Base-by-base conservation (phyloP, 2,888 invertebrate genomes). In the Amphiduros pacificus region DNA sequence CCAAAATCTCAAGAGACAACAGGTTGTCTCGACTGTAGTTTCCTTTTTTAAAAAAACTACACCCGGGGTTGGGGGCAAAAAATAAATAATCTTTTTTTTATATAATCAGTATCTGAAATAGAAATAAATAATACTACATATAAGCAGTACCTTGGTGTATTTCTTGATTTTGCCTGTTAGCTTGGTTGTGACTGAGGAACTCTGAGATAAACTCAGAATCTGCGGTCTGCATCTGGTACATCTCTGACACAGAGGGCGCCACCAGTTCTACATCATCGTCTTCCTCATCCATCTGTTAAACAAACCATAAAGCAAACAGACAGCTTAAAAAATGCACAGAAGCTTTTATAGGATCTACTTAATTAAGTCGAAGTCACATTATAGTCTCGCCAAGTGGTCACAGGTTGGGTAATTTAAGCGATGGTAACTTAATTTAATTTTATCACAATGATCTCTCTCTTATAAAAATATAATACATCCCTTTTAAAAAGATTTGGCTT, bases 191-290 rank as follows among this genome's bases (percentile, higher is more conserved):
- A 11, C 27, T 17, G 3, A 20, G n/a, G 24, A 61, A 63, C 41
- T 65, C 65, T 1, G 28, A 11, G 40, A 65, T 20, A 44, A 65
- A 65, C 4, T 55, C 60, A 4, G 56, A 60, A 27, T 60, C 51
- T 2, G n/a, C 9, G 4, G 22, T 6, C 26, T 55, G 40, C 26
- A 27, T 27, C 41, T 55, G 36, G 27, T 40, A 54, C 58, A 54
- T 28, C 55, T 44, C 54, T 2, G 50, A 36, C 24, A 28, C 48
- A 9, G 41, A 26, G 14, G 44, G 28, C 27, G 36, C 26, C 55
- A 27, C 29, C 14, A 40, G n/a, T 14, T 40, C 44, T 36, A 36
- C 28, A 29, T 58, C 51, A 2, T 11, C 17, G 11, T 36, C 17
- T 17, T 11, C 17, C 36, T 36, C 17, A 9, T 36, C 17, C 36